Percentiles rank a stretch among this genome's conserved stretches.
These are phyloP conservation scores for Chaunax sp. DNA, from an alignment of 2,797 vertebrate species.

Conservation along the genomic window DNA sequence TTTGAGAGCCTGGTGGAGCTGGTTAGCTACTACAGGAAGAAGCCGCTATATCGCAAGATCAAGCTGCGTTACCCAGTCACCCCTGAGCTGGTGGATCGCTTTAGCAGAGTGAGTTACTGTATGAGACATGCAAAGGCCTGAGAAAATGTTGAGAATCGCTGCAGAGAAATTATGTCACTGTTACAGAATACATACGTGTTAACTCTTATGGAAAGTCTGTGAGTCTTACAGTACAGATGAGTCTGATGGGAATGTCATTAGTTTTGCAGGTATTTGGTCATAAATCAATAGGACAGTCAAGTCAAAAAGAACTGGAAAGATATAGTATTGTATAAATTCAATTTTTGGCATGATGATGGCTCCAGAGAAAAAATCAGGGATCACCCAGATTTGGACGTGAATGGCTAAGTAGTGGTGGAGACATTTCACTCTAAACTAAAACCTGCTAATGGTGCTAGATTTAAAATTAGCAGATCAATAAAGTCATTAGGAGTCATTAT, in stretches of 20 bases:
- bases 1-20: conserved; percentile 96
- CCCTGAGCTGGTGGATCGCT: conserved; percentile 90
- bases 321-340: too few species aligned
- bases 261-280: not conserved
- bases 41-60: conserved; percentile 94
- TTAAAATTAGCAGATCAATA: not conserved
- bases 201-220: too few species aligned
- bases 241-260: too few species aligned
- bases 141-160: not conserved
- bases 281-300: too few species aligned
- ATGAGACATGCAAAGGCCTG: not conserved
- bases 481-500: not conserved
- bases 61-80: conserved; percentile 96
- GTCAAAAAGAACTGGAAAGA: too few species aligned
- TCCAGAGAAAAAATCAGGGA: too few species aligned
- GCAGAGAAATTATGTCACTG: not conserved
- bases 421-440: not conserved
- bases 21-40: conserved; percentile 93
- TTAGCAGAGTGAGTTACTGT: conserved; percentile 83
- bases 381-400: too few species aligned
- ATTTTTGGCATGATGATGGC: too few species aligned
- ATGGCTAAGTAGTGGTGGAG: too few species aligned
- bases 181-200: not conserved
- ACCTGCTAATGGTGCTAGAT: not conserved
- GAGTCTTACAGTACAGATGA: too few species aligned